Conservation (phyloP, 2,113 vertebrate species). For the Bettongia penicillata region DNA sequence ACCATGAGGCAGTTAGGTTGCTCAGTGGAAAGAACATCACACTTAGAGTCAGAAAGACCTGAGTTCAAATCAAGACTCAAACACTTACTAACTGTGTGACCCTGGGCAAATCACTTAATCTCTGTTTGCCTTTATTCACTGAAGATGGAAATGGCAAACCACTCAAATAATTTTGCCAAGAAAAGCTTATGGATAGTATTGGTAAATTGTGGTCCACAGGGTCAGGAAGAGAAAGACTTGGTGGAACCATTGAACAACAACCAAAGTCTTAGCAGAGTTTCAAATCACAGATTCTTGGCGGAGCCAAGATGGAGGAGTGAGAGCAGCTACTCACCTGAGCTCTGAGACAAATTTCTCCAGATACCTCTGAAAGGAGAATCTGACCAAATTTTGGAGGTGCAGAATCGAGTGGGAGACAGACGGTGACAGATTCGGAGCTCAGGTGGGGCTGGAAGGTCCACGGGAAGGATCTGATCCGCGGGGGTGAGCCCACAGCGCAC, state of each 20-base stretch:
- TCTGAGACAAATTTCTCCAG: too few relatives aligned
- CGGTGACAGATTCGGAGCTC: too few relatives aligned
- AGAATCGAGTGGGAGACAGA: too few relatives aligned
- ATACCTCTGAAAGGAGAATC: too few relatives aligned
- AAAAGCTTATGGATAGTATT: not conserved
- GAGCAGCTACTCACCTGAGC: too few relatives aligned
- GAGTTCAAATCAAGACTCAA: not conserved
- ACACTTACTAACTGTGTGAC: not conserved
- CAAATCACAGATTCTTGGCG: slow-evolving; percentile 31
- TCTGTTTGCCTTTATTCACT: not conserved
- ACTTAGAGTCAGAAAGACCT: not conserved
- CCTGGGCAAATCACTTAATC: not conserved
- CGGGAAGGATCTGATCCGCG: too few relatives aligned
- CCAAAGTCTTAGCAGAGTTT: not conserved
- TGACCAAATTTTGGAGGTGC: too few relatives aligned
- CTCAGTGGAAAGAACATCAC: not conserved
- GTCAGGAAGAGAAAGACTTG: not conserved
- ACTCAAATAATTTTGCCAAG: not conserved
- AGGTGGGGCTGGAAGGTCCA: too few relatives aligned
- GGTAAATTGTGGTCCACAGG: not conserved
- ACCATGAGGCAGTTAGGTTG: not conserved
- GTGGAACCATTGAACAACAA: not conserved
- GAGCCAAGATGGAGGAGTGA: too few relatives aligned
- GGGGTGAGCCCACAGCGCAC: too few relatives aligned
- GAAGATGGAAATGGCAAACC: not conserved